These are phyloP conservation scores for Rhagophthalmus giganteus DNA, from an alignment of 2,888 invertebrate genomes.

Conservation along the genomic window DNA sequence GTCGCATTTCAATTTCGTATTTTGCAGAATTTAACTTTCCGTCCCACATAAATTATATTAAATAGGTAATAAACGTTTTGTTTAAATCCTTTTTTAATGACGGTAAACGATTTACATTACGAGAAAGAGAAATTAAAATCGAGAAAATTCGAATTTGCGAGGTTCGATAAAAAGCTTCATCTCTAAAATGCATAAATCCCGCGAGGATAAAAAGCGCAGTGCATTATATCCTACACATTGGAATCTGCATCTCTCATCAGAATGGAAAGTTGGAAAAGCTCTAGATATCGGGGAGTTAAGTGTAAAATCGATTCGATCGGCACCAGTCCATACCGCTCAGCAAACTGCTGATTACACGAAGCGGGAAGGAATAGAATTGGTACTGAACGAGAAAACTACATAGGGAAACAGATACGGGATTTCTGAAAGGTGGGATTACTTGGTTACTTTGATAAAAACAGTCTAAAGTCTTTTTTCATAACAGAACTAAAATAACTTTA, in stretches of 20 bases:
- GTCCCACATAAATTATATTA: too few species aligned
- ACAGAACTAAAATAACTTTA: too few species aligned
- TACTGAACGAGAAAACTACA: constrained; percentile 19
- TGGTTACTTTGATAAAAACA: too few species aligned
- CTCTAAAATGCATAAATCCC: constrained; percentile 18
- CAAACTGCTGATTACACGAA: constrained; percentile 46
- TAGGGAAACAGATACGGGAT: constrained; percentile 18
- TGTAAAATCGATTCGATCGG: constrained; percentile 43
- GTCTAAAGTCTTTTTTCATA: too few species aligned
- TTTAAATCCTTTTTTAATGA: too few species aligned
- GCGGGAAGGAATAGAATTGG: constrained; percentile 23
- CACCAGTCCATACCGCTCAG: constrained; percentile 36
- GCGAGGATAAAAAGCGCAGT: constrained; percentile 20
- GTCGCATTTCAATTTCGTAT: too few species aligned
- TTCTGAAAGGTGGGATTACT: constrained; percentile 28
- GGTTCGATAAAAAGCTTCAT: constrained; percentile 2
- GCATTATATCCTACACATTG: constrained; percentile 30
- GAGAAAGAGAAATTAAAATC: not conserved
- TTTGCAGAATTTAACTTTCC: too few species aligned
- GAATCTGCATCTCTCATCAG: constrained; percentile 42
- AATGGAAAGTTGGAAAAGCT: constrained; percentile 43
- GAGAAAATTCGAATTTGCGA: constrained; percentile 1
- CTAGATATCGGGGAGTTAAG: constrained; percentile 41
- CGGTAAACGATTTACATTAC: too few species aligned
- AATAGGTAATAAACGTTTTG: too few species aligned